Evolutionary conservation across 2,113 vertebrate genomes (phyloP), one percentile per base, ranked within the genome.

Genomic region (Dasyornis broadbenti): DNA sequence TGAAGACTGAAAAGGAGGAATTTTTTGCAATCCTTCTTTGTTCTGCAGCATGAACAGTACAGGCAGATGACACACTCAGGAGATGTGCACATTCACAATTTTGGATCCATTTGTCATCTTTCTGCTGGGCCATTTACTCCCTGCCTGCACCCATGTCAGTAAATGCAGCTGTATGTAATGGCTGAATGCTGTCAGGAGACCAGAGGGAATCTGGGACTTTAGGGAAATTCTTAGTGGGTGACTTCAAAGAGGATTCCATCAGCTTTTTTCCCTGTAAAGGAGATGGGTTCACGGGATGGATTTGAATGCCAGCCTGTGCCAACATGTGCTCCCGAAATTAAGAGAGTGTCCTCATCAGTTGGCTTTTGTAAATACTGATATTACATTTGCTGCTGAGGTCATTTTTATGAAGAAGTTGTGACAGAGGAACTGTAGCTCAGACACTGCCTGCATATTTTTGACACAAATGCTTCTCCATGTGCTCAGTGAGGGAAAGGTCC

Each of bases 101-200:
- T 53, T 76, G 45, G 30, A 76, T n/a, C 37, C 21, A 21, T 75
- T 69, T 90, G 31, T 16, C 60, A 47, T 24, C 50, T 54, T 94
- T 44, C 39, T 69, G 33, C 39, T 30, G 11, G 33, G 39, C 35
- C 52, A 17, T 64, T 72, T 72, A 27, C 37, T 49, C 28, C 0
- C 0, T 49, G 27, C 28, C 40, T 56, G n/a, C 22, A 18, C 15
- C 17, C 3, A 0, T 31, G 40, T 27, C 30, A 52, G n/a, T 47
- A 44, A 66, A 27, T 3, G n/a, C 30, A 50, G 42, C 7, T 39
- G 31, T 40, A 27, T 57, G 33, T 27, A 28, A 24, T 28, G n/a
- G 11, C 37, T 73, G 33, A 27, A 27, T 26, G 44, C 84, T 66
- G 2, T 30, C 18, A 54, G 50, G 39, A 83, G 37, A 81, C 33